Evolutionary conservation across 2,113 vertebrate genomes (phyloP).

Genomic region (Argyrosomus japonicus): DNA sequence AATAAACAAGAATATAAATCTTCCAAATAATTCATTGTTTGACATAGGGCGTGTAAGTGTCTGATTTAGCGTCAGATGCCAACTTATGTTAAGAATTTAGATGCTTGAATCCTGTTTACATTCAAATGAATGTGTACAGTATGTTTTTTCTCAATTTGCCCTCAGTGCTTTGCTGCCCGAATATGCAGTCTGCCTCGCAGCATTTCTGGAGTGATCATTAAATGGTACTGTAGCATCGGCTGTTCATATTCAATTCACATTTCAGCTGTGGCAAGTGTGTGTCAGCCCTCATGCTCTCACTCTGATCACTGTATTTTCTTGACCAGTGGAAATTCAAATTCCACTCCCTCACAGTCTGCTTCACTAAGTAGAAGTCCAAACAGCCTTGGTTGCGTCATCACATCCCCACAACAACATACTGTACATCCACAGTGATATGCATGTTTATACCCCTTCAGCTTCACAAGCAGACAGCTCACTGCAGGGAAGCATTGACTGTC

Average conservation of each 20-base stretch:
- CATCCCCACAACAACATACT: constrained; percentile 28
- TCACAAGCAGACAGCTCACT: constrained; percentile 28
- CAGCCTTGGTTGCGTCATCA: constrained; percentile 36
- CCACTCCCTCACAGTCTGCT: not conserved
- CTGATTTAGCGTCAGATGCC: not conserved
- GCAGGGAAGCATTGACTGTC: constrained; percentile 20
- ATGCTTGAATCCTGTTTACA: not conserved
- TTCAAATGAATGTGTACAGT: too few species aligned
- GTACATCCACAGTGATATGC: constrained; percentile 7
- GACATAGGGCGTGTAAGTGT: not conserved
- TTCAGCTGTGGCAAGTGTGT: constrained; percentile 23
- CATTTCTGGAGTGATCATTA: constrained; percentile 17
- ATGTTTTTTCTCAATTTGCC: constrained; percentile 4
- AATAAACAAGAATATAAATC: not conserved
- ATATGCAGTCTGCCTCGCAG: not conserved
- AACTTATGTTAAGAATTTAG: not conserved
- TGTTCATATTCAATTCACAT: constrained; percentile 38
- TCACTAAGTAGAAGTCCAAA: constrained; percentile 35
- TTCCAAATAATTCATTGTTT: not conserved
- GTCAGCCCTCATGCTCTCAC: constrained; percentile 19
- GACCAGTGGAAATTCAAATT: constrained; percentile 15
- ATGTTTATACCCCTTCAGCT: not conserved
- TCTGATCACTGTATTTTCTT: constrained; percentile 38
- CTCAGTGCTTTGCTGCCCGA: not conserved
- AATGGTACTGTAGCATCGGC: constrained; percentile 1